Base-by-base conservation (phyloP, 92 coral and sea anemone species). In the Porites evermanni region DNA sequence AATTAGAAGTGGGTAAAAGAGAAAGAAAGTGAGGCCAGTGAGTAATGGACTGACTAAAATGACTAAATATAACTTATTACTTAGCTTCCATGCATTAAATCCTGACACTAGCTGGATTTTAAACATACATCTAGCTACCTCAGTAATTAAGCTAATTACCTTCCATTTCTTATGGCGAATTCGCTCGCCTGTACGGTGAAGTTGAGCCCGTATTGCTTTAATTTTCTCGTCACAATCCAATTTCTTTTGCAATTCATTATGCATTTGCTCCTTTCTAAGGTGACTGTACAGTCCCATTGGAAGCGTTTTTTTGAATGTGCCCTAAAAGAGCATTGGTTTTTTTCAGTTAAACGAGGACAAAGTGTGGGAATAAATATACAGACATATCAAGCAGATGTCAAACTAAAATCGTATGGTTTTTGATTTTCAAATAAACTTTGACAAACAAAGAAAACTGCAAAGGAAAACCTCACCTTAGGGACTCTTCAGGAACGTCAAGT, bases 361-460 rank as follows among this genome's bases (percentile, higher is more conserved):
- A 79, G 56, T 13, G 64, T 29, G 53, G 85, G 74, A 65, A 80
- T 80, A 67, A 67, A 80, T 67, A 80, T 24, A 80, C 76, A 80
- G 76, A 59, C 60, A 80, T 32, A 12, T 80, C 74, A 65, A 80
- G 65, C 32, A 29, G 32, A 66, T 80, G 74, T 80, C 61, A 32
- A 80, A 80, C 66, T 80, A 80, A 67, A 80, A 67, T 67, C 52
- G 85, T 80, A 67, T 67, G 85, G 85, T 80, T 80, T 80, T 58
- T 50, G 85, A 80, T 80, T 80, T 80, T 80, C 76, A 67, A 24
- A 65, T 80, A 67, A 80, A 80, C 60, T 80, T 50, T 65, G 53
- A 80, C 63, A 80, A 80, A 80, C 51, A 56, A 60, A 80, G 59
- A 67, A 78, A 78, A 78, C 64, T 19, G n/a, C 47, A 23, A 78